Evolutionary conservation across 2,797 vertebrate species (phyloP).

Genomic region (Lophius americanus): DNA sequence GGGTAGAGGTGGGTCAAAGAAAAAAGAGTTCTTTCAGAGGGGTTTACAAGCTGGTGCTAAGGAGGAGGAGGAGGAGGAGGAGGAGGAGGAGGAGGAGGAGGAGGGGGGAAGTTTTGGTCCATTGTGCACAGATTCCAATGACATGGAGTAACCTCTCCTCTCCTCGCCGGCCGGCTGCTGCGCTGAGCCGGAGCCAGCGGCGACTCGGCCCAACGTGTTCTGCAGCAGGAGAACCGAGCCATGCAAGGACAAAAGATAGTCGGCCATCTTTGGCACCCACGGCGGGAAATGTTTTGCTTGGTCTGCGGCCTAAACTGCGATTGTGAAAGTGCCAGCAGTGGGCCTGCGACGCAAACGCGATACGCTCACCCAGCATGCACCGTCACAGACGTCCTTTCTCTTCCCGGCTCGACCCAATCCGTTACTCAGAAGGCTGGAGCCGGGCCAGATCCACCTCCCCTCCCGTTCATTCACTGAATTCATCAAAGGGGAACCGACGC

Average conservation of each 20-base stretch:
- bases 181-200: conserved; percentile 55
- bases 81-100: conserved; percentile 4
- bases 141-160: conserved; percentile 72
- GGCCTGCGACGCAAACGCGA: conserved; percentile 8
- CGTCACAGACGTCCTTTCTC: conserved; percentile 48
- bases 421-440: conserved; percentile 36
- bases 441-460: conserved; percentile 35
- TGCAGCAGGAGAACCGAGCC: conserved; percentile 42
- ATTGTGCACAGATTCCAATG: conserved; percentile 76
- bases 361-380: conserved; percentile 4
- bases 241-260: conserved; percentile 42
- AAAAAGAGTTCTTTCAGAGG: conserved; percentile 47
- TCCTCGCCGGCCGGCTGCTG: conserved; percentile 48
- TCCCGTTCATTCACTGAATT: conserved; percentile 69
- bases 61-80: conserved; percentile 26
- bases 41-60: conserved; percentile 58
- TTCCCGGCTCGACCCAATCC: conserved; percentile 58
- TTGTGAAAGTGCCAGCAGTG: conserved; percentile 42
- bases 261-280: conserved; percentile 39
- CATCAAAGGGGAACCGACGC: conserved; percentile 48
- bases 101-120: conserved; percentile 27
- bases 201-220: conserved; percentile 54
- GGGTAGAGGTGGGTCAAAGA: conserved; percentile 26
- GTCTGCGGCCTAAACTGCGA: conserved; percentile 37
- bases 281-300: conserved; percentile 57